Conservation (phyloP, 2,113 vertebrate species). For the Heptranchias perlo region DNA sequence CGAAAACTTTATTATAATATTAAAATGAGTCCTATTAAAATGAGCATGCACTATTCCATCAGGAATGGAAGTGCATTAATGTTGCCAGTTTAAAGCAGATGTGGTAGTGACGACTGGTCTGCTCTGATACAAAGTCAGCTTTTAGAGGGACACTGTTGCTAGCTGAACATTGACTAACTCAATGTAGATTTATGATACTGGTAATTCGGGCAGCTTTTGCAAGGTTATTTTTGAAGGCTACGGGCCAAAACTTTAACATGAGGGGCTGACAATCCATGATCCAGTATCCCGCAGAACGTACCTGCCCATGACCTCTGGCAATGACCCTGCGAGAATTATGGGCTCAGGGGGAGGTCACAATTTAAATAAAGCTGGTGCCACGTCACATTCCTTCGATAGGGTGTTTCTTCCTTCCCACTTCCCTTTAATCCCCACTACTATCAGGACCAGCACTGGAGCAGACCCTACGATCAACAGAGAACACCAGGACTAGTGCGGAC, state of each 20-base stretch:
- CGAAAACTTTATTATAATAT: not conserved
- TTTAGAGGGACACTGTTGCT: not conserved
- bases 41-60: not conserved
- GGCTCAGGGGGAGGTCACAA: not conserved
- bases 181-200: not conserved
- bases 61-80: not conserved
- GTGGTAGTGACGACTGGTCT: not conserved
- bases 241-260: not conserved
- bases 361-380: no score
- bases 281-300: not conserved
- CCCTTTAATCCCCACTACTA: not conserved
- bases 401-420: no score
- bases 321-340: not conserved
- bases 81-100: not conserved
- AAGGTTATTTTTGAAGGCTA: not conserved
- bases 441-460: not conserved
- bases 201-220: not conserved
- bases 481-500: not conserved
- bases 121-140: not conserved
- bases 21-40: not conserved
- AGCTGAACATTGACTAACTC: not conserved
- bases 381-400: not conserved
- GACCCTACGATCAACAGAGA: not conserved
- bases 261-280: not conserved
- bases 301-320: not conserved